phyloP scores from a whole-genome alignment of 2,797 vertebrate species.

The Cyclura pinguis region DNA sequence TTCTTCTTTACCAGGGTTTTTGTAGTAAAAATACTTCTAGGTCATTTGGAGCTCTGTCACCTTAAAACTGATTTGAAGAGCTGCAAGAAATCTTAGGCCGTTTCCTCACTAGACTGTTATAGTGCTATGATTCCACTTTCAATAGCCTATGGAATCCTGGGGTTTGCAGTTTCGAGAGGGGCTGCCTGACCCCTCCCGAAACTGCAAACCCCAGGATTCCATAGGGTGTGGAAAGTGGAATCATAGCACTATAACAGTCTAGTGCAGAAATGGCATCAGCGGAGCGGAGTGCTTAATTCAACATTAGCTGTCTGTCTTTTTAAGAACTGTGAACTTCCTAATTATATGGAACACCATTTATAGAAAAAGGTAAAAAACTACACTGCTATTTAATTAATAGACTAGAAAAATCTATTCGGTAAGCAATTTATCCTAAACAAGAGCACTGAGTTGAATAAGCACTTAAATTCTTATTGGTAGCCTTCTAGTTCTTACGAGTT shows the following conservation, averaged over 20 bases:
- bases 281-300: background rate
- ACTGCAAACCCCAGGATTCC: too few species aligned
- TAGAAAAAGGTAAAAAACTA: background rate
- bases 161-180: too few species aligned
- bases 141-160: too few species aligned
- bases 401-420: background rate
- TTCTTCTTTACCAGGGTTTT: background rate
- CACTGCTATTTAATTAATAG: background rate
- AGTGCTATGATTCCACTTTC: too few species aligned
- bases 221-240: too few species aligned
- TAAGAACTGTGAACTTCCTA: constrained; percentile 46
- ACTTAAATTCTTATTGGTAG: background rate
- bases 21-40: rapidly evolving
- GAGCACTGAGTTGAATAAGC: background rate
- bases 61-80: constrained; percentile 14
- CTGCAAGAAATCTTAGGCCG: background rate
- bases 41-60: background rate
- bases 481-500: background rate
- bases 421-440: background rate
- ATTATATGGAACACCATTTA: background rate
- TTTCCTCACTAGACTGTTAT: too few species aligned
- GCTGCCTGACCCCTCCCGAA: too few species aligned
- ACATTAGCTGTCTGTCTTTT: background rate
- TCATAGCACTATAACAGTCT: too few species aligned
- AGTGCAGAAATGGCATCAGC: background rate